Evolutionary conservation across 1,140 invertebrate genomes (phyloP).

Genomic region (Adoxophyes honmai): DNA sequence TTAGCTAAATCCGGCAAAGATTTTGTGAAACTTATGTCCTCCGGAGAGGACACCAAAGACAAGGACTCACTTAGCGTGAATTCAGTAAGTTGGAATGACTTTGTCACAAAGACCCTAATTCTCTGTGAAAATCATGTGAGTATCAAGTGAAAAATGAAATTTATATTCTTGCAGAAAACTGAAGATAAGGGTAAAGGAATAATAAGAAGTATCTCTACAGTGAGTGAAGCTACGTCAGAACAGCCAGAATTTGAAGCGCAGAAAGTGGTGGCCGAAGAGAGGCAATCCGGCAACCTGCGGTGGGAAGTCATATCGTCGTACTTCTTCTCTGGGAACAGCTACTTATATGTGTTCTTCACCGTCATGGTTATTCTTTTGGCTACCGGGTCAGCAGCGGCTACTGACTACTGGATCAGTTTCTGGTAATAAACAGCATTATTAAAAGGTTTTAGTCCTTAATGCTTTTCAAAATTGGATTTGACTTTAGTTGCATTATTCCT

Average conservation of each 20-base stretch:
- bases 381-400: slow-evolving; percentile 73
- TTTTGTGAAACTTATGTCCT: slow-evolving; percentile 79
- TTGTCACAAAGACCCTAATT: no score
- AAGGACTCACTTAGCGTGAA: slow-evolving; percentile 49
- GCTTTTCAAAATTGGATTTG: no score
- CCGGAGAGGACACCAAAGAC: slow-evolving; percentile 56
- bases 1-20: slow-evolving; percentile 66
- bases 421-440: slow-evolving; percentile 73
- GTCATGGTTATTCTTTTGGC: slow-evolving; percentile 72
- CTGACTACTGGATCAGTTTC: slow-evolving; percentile 85
- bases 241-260: slow-evolving; percentile 66
- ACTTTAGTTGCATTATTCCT: slow-evolving; percentile 14
- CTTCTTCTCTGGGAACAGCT: slow-evolving; percentile 77
- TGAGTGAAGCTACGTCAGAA: slow-evolving; percentile 58
- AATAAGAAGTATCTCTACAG: slow-evolving; percentile 30
- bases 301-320: slow-evolving; percentile 77
- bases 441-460: no score
- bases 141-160: no score
- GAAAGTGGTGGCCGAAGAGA: slow-evolving; percentile 67
- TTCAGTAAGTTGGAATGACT: slow-evolving; percentile 32
- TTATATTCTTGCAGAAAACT: slow-evolving; percentile 31
- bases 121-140: no score
- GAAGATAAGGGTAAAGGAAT: slow-evolving; percentile 42
- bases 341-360: slow-evolving; percentile 59
- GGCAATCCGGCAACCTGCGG: slow-evolving; percentile 77